A percentile compares a stretch with the other conserved stretches of the same genome.
These are phyloP conservation scores for Drosophila carrolli DNA, from an alignment of 1,140 invertebrate species.

Conservation along the genomic window DNA sequence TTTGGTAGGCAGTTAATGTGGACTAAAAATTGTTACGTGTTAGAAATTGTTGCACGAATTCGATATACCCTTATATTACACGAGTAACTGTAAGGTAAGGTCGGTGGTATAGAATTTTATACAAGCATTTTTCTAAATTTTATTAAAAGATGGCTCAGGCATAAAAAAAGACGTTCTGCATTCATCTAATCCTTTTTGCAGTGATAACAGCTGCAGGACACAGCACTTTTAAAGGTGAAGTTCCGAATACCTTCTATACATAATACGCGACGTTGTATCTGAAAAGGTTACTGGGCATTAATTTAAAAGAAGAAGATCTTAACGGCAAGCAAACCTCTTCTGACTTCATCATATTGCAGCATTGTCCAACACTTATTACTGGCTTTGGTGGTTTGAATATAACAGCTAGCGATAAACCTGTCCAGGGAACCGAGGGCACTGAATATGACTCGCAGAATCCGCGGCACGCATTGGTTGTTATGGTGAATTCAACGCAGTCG, in stretches of 20 bases:
- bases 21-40: too few species aligned
- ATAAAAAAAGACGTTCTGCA: not conserved
- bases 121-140: not conserved
- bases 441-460: slow-evolving; percentile 95
- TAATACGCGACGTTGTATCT: slow-evolving; percentile 86
- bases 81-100: too few species aligned
- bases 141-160: slow-evolving; percentile 27
- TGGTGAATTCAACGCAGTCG: slow-evolving; percentile 92
- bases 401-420: slow-evolving; percentile 86
- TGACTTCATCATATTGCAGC: slow-evolving; percentile 95
- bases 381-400: slow-evolving; percentile 85
- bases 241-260: slow-evolving; percentile 91
- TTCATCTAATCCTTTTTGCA: slow-evolving; percentile 90
- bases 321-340: slow-evolving; percentile 88
- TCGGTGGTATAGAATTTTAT: too few species aligned
- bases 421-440: slow-evolving; percentile 87
- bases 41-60: too few species aligned
- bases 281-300: not conserved
- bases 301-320: not conserved
- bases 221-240: slow-evolving; percentile 93
- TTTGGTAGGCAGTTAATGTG: too few species aligned
- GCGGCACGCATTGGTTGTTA: slow-evolving; percentile 94
- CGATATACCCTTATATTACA: too few species aligned
- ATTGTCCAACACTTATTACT: slow-evolving; percentile 94
- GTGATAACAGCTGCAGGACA: slow-evolving; percentile 93